A percentile compares a stretch with the other conserved stretches of the same genome.
phyloP scores from a whole-genome alignment of 2,888 invertebrate genomes.

The Polietes domitor region DNA sequence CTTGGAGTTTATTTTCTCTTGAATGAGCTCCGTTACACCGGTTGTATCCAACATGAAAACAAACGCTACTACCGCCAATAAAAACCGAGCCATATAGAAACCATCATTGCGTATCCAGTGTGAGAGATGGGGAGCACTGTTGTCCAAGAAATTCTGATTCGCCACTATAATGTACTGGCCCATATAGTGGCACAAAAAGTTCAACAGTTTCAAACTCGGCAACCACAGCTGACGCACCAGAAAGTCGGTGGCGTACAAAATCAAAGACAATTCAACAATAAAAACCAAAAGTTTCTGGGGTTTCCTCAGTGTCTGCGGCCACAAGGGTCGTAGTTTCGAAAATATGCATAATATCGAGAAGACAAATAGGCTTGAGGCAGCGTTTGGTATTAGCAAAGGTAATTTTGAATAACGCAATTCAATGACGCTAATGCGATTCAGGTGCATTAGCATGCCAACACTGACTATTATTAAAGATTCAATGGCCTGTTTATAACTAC shows the following conservation, averaged over 20 bases:
- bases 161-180: constrained; percentile 67
- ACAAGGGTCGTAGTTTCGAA: constrained; percentile 69
- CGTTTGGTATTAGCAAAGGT: constrained; percentile 71
- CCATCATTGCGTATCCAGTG: constrained; percentile 71
- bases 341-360: constrained; percentile 71
- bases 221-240: constrained; percentile 73
- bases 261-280: constrained; percentile 68
- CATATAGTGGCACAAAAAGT: constrained; percentile 68
- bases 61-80: constrained; percentile 67
- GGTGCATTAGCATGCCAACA: constrained; percentile 70
- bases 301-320: constrained; percentile 65
- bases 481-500: constrained; percentile 57
- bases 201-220: constrained; percentile 68
- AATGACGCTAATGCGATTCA: constrained; percentile 69
- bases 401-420: constrained; percentile 70
- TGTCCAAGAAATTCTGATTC: constrained; percentile 65
- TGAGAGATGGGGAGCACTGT: constrained; percentile 66
- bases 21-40: constrained; percentile 51
- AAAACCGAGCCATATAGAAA: constrained; percentile 70
- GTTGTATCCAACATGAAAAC: constrained; percentile 64
- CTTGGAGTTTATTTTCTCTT: background rate
- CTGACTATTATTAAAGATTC: constrained; percentile 68
- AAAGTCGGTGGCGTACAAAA: constrained; percentile 70
- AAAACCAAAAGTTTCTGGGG: constrained; percentile 67
- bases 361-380: constrained; percentile 71